phyloP scores from a whole-genome alignment of 2,113 vertebrate genomes.

The Macrotis lagotis region DNA sequence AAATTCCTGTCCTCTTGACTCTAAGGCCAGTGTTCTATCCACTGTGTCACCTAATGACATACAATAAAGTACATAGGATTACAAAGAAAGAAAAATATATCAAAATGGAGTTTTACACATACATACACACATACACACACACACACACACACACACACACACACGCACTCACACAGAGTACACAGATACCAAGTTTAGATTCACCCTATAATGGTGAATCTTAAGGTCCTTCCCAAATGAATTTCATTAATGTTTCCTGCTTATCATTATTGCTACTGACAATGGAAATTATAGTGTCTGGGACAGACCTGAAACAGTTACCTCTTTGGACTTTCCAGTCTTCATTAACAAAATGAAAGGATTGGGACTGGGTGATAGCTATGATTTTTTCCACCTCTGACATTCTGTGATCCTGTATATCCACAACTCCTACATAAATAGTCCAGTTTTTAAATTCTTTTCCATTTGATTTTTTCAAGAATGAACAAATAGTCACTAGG shows the following conservation, averaged over 20 bases:
- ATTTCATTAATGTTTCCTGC: neutral
- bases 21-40: too few species aligned
- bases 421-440: neutral
- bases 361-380: neutral
- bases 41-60: too few species aligned
- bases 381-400: neutral
- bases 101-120: neutral
- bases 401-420: neutral
- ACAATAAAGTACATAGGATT: neutral
- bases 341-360: neutral
- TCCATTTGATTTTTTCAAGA: neutral
- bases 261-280: neutral
- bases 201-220: neutral
- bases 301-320: neutral
- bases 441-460: neutral
- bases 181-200: too few species aligned
- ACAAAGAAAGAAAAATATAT: neutral
- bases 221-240: neutral
- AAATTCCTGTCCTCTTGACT: too few species aligned
- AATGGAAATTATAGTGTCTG: neutral
- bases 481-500: neutral
- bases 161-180: too few species aligned
- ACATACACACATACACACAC: neutral
- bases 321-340: neutral
- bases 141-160: too few species aligned